Evolutionary conservation across 2,888 invertebrate species (phyloP), one percentile per base, ranked within the genome.

Genomic region (Epirrhoe tristata): DNA sequence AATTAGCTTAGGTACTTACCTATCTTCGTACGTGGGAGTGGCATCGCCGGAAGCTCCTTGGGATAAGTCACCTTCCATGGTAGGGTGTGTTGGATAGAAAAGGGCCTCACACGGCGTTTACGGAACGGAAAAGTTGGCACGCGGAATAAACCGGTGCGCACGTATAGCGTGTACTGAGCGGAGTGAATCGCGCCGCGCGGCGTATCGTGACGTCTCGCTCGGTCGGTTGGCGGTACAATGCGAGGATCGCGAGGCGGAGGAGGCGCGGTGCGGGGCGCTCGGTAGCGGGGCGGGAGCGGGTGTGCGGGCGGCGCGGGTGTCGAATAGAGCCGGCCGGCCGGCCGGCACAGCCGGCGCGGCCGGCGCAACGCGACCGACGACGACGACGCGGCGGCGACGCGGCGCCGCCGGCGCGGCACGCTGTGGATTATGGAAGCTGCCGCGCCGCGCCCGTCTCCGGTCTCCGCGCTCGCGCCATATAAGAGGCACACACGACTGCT

Each of bases 11-110:
- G 17, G 51, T 43, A 70, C 89, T 89, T 85, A 92, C 92, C 87
- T 84, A 77, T 92, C 92, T 58, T 91, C 91, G 75, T 83, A 91
- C 62, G 84, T 85, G 46, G 91, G 91, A 52, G 91, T 86, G 71
- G 73, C 84, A 58, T 86, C 88, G 68, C 91, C 89, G 66, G 92
- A 91, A 75, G 79, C 86, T 72, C 78, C 84, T 76, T 87, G 90
- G 73, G 91, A 90, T 75, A 86, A 71, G 76, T 91, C 89, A 73
- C 84, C 87, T 75, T 91, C 92, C 91, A 92, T 91, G 71, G 69
- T 76, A 70, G 66, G 59, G 62, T 73, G 67, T 61, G 63, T 70
- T 64, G 72, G 69, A 76, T 74, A 72, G 74, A 78, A 72, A 72
- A 73, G 70, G 76, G 71, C 73, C 72, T 76, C 70, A 66, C 76